Percentiles rank a stretch among this genome's conserved stretches.
These are phyloP conservation scores for Melanchra persicariae DNA, from an alignment of 2,888 invertebrate genomes.

Conservation along the genomic window DNA sequence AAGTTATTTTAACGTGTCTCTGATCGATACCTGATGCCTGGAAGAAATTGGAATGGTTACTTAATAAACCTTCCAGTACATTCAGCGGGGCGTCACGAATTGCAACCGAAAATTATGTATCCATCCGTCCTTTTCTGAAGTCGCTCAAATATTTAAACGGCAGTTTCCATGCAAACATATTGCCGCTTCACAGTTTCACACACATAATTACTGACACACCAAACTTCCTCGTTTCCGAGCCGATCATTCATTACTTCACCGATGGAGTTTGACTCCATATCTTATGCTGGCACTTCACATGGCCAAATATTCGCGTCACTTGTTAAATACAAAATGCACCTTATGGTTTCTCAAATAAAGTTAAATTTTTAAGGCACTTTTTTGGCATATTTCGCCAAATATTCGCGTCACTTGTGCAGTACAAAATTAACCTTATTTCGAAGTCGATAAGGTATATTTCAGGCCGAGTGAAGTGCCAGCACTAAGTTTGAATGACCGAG, in stretches of 20 bases:
- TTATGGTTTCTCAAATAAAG: too few species aligned
- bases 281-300: background rate
- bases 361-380: too few species aligned
- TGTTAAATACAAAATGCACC: too few species aligned
- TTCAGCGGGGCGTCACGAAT: background rate
- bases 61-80: too few species aligned
- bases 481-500: constrained; percentile 31
- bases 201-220: constrained; percentile 21
- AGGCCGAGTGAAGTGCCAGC: too few species aligned
- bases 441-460: too few species aligned
- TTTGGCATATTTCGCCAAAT: too few species aligned
- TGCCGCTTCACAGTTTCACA: background rate
- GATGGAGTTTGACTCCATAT: constrained; percentile 33
- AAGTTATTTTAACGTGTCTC: too few species aligned
- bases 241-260: constrained; percentile 40
- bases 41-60: background rate
- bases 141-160: background rate
- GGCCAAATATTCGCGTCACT: too few species aligned
- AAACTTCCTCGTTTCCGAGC: constrained; percentile 10
- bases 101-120: too few species aligned
- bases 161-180: constrained; percentile 1
- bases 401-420: too few species aligned
- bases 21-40: background rate
- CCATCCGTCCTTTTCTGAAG: background rate
- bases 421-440: too few species aligned